These are phyloP conservation scores for Encarsia formosa DNA, from an alignment of 2,888 invertebrate species.

Conservation along the genomic window DNA sequence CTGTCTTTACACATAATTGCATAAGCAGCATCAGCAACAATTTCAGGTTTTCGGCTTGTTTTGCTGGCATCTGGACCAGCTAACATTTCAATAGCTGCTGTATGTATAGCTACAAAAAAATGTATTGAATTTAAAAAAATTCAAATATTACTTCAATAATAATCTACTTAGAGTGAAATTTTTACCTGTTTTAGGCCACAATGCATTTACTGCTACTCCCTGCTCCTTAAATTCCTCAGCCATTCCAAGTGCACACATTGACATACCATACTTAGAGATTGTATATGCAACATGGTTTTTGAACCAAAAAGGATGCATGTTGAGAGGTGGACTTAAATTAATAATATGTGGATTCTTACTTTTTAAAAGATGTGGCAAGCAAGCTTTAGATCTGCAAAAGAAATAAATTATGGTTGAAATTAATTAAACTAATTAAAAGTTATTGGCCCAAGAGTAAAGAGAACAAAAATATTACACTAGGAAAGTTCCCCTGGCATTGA, in stretches of 20 bases:
- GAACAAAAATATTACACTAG: conserved; percentile 66
- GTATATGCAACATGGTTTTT: conserved; percentile 91
- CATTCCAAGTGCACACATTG: conserved; percentile 97
- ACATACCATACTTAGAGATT: conserved; percentile 99
- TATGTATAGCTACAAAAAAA: conserved; percentile 69
- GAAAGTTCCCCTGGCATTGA: conserved; percentile 94
- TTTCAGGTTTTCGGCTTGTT: conserved; percentile 74
- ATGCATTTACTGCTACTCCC: conserved; percentile 88
- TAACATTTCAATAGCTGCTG: conserved; percentile 89
- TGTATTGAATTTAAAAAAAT: background rate
- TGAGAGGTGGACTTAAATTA: conserved; percentile 91
- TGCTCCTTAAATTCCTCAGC: conserved; percentile 82
- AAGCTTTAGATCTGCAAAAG: conserved; percentile 75
- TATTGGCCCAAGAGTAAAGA: background rate
- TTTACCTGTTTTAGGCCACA: conserved; percentile 90
- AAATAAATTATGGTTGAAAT: conserved; percentile 1
- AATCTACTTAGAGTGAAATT: background rate
- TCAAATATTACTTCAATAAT: background rate
- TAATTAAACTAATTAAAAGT: conserved; percentile 6
- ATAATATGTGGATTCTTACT: conserved; percentile 89
- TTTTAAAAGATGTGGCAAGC: conserved; percentile 81
- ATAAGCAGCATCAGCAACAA: conserved; percentile 88
- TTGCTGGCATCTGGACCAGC: conserved; percentile 64
- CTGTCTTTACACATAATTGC: conserved; percentile 64
- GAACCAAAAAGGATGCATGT: conserved; percentile 88